These are phyloP conservation scores for Oophaga pumilio DNA, from an alignment of 2,113 vertebrate species.

Conservation along the genomic window DNA sequence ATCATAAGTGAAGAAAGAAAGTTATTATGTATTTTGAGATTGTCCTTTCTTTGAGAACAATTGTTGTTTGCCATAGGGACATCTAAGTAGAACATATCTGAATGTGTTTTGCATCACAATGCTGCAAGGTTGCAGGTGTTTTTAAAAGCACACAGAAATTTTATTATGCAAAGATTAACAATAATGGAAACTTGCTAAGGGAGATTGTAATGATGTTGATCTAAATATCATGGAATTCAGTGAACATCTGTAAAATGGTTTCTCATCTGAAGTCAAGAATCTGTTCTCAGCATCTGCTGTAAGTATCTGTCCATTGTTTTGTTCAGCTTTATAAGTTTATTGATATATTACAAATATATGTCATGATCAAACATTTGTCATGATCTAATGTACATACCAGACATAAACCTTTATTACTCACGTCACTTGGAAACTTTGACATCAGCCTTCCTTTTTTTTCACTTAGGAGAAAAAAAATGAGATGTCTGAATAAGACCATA, in stretches of 20 bases:
- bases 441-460: too few relatives aligned
- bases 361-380: neutral
- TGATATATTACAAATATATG: neutral
- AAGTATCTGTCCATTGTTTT: neutral
- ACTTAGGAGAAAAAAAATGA: too few relatives aligned
- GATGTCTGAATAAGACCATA: too few relatives aligned
- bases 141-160: constrained; percentile 17
- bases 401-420: too few relatives aligned
- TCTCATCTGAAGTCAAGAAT: constrained; percentile 33
- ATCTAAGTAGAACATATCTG: constrained; percentile 1
- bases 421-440: too few relatives aligned
- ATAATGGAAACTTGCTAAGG: constrained; percentile 39
- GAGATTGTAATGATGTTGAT: constrained; percentile 34
- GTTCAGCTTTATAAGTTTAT: neutral
- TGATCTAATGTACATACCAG: neutral
- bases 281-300: constrained; percentile 37
- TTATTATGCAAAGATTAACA: constrained; percentile 44
- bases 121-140: constrained; percentile 45
- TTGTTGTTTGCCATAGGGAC: constrained; percentile 13
- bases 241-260: constrained; percentile 43
- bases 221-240: constrained; percentile 31
- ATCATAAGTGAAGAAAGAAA: neutral
- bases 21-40: constrained; percentile 17
- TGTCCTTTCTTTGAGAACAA: constrained; percentile 44
- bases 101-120: constrained; percentile 15